Conservation (phyloP, 53 echinoderm and acorn worm genomes). For the Arbacia lixula region DNA sequence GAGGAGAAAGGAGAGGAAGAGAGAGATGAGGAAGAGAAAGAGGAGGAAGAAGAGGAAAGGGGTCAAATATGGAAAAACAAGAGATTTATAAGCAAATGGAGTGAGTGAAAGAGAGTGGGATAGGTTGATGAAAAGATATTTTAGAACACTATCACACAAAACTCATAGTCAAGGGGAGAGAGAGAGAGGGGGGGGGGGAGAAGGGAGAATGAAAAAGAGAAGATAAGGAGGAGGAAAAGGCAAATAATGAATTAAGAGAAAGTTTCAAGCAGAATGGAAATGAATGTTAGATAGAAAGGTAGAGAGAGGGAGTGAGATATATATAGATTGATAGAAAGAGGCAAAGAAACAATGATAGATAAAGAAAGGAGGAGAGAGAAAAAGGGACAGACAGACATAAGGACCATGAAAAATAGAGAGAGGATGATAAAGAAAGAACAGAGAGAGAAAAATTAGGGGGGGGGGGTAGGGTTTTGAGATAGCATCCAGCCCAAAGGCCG, state of each 20-base stretch:
- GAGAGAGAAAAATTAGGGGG: no score
- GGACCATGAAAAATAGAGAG: background rate
- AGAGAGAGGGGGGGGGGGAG: background rate
- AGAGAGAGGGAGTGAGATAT: background rate
- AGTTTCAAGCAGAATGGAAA: no score
- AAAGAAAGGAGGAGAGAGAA: background rate
- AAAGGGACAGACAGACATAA: background rate
- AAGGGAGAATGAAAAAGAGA: background rate
- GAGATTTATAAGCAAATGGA: background rate
- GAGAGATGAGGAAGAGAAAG: background rate
- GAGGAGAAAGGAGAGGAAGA: background rate
- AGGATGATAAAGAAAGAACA: background rate
- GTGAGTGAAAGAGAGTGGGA: background rate
- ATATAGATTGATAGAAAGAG: background rate
- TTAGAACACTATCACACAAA: background rate
- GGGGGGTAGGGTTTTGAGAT: background rate
- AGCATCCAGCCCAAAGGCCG: background rate
- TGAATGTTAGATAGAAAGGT: no score
- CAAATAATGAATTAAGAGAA: no score
- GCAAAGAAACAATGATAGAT: background rate
- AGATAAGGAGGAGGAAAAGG: background rate
- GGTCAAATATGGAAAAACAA: background rate
- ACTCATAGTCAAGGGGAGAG: background rate
- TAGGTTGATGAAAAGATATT: background rate
- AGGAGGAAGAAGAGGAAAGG: background rate